These are phyloP conservation scores for Ormyrus thymus DNA, from an alignment of 2,888 invertebrate species.

Conservation along the genomic window DNA sequence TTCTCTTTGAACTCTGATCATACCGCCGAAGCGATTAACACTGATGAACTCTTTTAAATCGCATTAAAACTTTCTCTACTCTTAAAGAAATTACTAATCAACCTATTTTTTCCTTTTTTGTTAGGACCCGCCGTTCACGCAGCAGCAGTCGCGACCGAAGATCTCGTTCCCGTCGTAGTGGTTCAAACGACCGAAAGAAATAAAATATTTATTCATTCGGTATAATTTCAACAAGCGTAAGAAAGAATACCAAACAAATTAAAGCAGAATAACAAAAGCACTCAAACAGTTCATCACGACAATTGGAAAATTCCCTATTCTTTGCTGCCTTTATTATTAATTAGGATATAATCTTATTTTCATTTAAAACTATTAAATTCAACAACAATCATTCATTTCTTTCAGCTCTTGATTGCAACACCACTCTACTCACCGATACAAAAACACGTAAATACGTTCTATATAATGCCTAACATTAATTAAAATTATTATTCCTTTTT, in stretches of 20 bases:
- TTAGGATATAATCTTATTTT: neutral
- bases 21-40: constrained; percentile 57
- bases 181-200: constrained; percentile 73
- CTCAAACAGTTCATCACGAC: neutral
- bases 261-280: constrained; percentile 9
- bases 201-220: constrained; percentile 58
- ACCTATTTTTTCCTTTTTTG: constrained; percentile 45
- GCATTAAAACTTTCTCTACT: neutral
- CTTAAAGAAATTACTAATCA: neutral
- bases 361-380: neutral
- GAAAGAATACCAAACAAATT: constrained; percentile 6
- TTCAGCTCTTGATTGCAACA: neutral
- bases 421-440: constrained; percentile 22
- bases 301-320: constrained; percentile 6
- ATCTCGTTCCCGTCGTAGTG: constrained; percentile 73
- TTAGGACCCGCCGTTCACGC: constrained; percentile 72
- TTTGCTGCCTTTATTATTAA: constrained; percentile 34
- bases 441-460: constrained; percentile 45
- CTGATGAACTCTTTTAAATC: constrained; percentile 47
- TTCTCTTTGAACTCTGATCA: constrained; percentile 51
- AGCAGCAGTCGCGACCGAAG: constrained; percentile 71
- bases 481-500: constrained; percentile 41
- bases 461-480: constrained; percentile 39
- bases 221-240: constrained; percentile 3
- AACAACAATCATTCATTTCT: no score